These are phyloP conservation scores for Adelges cooleyi DNA, from an alignment of 1,140 invertebrate genomes.

Conservation along the genomic window DNA sequence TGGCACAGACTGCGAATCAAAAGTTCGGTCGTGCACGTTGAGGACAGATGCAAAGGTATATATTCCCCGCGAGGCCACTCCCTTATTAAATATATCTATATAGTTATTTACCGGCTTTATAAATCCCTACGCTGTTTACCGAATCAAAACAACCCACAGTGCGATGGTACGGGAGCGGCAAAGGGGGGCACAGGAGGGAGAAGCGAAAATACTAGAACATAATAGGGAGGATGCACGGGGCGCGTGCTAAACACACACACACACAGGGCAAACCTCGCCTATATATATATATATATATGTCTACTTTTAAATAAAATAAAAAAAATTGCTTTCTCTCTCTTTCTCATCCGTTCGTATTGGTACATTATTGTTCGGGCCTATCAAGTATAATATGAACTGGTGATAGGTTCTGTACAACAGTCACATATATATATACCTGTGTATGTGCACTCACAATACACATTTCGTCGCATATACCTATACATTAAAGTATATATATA, in stretches of 20 bases:
- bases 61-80: no score
- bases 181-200: neutral
- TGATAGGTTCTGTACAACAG: neutral
- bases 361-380: constrained; percentile 12
- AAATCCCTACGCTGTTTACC: constrained; percentile 6
- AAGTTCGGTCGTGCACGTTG: no score
- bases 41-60: no score
- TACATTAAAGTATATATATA: no score
- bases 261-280: neutral
- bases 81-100: no score
- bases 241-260: constrained; percentile 18
- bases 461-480: neutral
- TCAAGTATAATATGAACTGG: neutral
- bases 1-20: no score
- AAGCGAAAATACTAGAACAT: no score
- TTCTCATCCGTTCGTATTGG: neutral
- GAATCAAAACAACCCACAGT: constrained; percentile 5
- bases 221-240: neutral
- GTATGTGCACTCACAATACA: constrained; percentile 1
- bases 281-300: constrained; percentile 2
- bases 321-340: constrained; percentile 19
- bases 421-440: neutral
- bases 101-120: no score
- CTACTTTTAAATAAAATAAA: neutral
- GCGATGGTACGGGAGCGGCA: neutral